Base-by-base conservation (phyloP, 2,888 invertebrate species). In the Eulithis testata region DNA sequence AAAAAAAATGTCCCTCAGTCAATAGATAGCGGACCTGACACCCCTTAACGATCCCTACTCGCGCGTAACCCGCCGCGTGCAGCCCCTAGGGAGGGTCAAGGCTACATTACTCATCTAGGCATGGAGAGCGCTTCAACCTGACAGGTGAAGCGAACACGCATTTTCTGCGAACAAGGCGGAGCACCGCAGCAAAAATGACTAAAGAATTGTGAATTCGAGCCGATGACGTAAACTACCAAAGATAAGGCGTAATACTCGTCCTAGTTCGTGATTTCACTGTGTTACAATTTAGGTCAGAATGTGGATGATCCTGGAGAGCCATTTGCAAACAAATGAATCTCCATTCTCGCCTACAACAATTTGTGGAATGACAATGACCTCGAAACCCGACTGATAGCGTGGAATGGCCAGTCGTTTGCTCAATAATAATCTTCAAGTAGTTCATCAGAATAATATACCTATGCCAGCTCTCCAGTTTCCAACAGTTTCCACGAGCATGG, bases 341-440 rank as follows among this genome's bases (percentile, higher is more conserved):
- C 21, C 43, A 44, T 31, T 53, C 64, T 53, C 60, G 50, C 55
- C 61, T 44, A 62, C 60, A 54, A 37, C 57, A 55, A 50, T 55
- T 64, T 60, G 55, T 37, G 59, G 43, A 51, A 63, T 61, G 64
- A 55, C 59, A 54, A 50, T 64, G 60, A 53, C 54, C 60, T 66
- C 40, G 47, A 47, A 55, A 50, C 53, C n/a, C 9, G 21, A 58
- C 47, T 56, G 47, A 59, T 36, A 58, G 63, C 52, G 51, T 51
- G n/a, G 45, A 56, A 57, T 58, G 47, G n/a, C 45, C 44, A 45
- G 40, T 52, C 63, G 53, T 52, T 47, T 58, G 40, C 49, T 52
- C 36, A 54, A 57, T 62, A 40, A 44, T 55, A 50, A 14, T 55
- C 31, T 45, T 53, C 51, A 51, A 43, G 43, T 43, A 43, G 51